A percentile compares a stretch with the other conserved stretches of the same genome.
Conservation (phyloP, 2,888 invertebrate genomes). For the Phoenoteleia sp. region DNA sequence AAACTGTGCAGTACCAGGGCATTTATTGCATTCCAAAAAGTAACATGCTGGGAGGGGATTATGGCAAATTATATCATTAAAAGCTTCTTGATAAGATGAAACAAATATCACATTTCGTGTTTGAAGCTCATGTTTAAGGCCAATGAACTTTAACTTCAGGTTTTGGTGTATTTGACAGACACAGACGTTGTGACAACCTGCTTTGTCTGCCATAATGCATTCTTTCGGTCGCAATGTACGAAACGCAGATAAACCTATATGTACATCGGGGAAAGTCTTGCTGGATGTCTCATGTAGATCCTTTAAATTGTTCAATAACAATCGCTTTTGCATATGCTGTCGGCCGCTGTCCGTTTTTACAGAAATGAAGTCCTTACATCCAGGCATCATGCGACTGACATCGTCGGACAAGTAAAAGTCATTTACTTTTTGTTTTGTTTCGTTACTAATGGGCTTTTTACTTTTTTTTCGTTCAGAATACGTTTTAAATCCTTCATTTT, state of each 20-base stretch:
- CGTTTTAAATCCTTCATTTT: constrained; percentile 9
- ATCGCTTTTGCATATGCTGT: constrained; percentile 22
- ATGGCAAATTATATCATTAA: constrained; percentile 30
- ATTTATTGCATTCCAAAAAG: constrained; percentile 24
- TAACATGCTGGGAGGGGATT: constrained; percentile 6
- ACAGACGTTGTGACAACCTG: constrained; percentile 54
- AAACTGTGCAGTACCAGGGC: constrained; percentile 28
- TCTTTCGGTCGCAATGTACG: constrained; percentile 44
- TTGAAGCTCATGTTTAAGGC: constrained; percentile 7
- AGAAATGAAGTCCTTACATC: constrained; percentile 29
- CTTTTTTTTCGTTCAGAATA: constrained; percentile 16
- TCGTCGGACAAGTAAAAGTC: constrained; percentile 59
- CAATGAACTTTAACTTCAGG: constrained; percentile 19
- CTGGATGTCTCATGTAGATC: constrained; percentile 17
- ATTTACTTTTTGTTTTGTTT: constrained; percentile 15
- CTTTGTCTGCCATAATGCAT: constrained; percentile 41
- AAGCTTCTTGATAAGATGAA: constrained; percentile 31
- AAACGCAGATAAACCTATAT: constrained; percentile 42
- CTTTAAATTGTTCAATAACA: constrained; percentile 25
- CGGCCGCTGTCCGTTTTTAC: constrained; percentile 16
- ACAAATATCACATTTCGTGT: constrained; percentile 27
- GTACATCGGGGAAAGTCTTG: constrained; percentile 14
- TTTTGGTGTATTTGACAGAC: constrained; percentile 48
- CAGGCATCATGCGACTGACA: constrained; percentile 39
- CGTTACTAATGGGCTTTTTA: constrained; percentile 15